Base-by-base conservation (phyloP, 2,797 vertebrate genomes). In the Enteromius fasciolatus region DNA sequence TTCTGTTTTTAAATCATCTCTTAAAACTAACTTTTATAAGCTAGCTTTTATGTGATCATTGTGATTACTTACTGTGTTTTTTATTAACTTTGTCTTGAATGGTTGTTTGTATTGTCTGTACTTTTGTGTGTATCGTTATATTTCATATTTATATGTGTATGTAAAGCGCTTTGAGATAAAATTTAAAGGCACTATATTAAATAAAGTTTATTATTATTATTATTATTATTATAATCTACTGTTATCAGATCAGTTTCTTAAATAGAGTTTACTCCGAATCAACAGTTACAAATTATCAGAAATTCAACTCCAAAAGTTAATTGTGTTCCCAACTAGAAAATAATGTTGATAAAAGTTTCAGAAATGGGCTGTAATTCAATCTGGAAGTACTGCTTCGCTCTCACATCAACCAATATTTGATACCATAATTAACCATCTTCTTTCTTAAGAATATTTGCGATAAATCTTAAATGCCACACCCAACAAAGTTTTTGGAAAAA, bases 231-330 rank as follows among this genome's bases (percentile, higher is more conserved):
- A n/a, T 9, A 9, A 50, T 52, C 48, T 6, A 20, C 6, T 67
- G 9, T 50, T 11, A 20, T 67, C 28, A 8, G 14, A 31, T 63
- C 7, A 63, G 59, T 63, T 64, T 31, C 7, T 64, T 18, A 3
- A 4, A 7, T 8, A 64, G 15, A n/a, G 18, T 3, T 52, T 52
- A 18, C 48, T 6, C 48, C 17, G 1, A 18, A 50, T 18, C 5
- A 50, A 50, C 48, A 50, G 11, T 10, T 14, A n/a, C 41, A 23
- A 23, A 41, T 46, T 1, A 41, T 18, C 7, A 69, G 7, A 69
- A 39, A 46, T 48, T 72, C 12, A 72, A 46, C n/a, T 36, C 36
- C 36, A 72, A 72, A 48, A 36, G n/a, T 48, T 46, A 46, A 70
- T 23, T 15, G 67, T n/a, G 9, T 15, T 69, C 39, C 11, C 8